Conservation (phyloP, 2,113 vertebrate genomes). For the Canis aureus region DNA sequence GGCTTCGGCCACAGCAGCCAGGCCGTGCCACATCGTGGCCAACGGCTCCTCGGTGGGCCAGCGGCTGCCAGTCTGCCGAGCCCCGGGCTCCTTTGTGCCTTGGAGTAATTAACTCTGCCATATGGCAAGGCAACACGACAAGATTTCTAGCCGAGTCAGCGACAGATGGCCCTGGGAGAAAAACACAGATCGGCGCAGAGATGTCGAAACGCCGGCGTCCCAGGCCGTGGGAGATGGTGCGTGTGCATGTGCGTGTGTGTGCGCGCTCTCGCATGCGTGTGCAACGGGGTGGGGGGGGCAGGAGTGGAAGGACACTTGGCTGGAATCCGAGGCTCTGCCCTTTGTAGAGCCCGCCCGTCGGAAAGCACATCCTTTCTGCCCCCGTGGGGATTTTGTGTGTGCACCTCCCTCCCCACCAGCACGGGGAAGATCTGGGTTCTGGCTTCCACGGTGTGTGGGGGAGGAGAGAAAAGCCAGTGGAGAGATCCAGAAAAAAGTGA, state of each 20-base stretch:
- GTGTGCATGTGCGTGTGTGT: neutral
- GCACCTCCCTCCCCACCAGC: neutral
- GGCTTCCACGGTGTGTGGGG: neutral
- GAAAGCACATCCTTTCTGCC: neutral
- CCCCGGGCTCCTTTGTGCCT: slow-evolving; percentile 60
- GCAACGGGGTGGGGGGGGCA: no score
- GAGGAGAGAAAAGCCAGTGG: neutral
- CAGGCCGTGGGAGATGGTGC: neutral
- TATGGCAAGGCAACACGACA: slow-evolving; percentile 66
- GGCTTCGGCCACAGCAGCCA: neutral
- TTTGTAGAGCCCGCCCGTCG: neutral
- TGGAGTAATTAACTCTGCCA: slow-evolving; percentile 80
- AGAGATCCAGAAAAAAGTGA: neutral
- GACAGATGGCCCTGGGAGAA: slow-evolving; percentile 77
- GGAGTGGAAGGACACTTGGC: neutral
- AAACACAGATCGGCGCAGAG: slow-evolving; percentile 51
- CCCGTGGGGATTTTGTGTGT: neutral
- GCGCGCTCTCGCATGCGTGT: accelerated
- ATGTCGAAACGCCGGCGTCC: neutral
- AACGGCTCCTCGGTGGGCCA: neutral
- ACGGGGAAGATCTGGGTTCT: neutral
- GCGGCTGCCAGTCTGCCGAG: slow-evolving; percentile 44
- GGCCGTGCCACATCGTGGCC: neutral
- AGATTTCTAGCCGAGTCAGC: slow-evolving; percentile 75
- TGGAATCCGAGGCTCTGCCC: neutral